These are phyloP conservation scores for Arctia plantaginis DNA, from an alignment of 2,888 invertebrate genomes.

Conservation along the genomic window DNA sequence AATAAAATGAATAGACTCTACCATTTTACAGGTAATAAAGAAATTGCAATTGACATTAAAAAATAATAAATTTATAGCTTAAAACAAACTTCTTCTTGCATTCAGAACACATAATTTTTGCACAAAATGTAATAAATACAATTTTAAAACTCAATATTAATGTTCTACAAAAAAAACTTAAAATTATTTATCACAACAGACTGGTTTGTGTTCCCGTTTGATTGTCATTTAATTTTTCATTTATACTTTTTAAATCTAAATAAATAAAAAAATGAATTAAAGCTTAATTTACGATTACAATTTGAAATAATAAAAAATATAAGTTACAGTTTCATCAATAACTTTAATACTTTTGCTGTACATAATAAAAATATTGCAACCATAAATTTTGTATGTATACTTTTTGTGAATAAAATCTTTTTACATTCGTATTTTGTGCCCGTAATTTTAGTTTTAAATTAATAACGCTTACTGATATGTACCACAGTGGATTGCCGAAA, in stretches of 20 bases:
- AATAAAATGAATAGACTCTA: constrained; percentile 46
- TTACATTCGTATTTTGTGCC: constrained; percentile 6
- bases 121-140: constrained; percentile 62
- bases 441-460: neutral
- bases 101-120: constrained; percentile 64
- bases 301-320: constrained; percentile 44
- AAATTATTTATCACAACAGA: constrained; percentile 84
- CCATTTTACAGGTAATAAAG: constrained; percentile 49
- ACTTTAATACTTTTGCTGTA: constrained; percentile 29
- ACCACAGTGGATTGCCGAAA: constrained; percentile 1
- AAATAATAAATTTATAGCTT: constrained; percentile 48
- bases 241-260: constrained; percentile 63
- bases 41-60: constrained; percentile 51
- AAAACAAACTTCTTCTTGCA: constrained; percentile 46
- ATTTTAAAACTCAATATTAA: constrained; percentile 48
- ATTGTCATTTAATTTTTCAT: constrained; percentile 43
- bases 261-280: constrained; percentile 75
- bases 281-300: constrained; percentile 71
- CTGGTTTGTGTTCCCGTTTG: constrained; percentile 77
- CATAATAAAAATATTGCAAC: constrained; percentile 38
- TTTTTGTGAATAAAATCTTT: neutral
- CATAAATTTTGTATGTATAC: constrained; percentile 2
- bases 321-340: constrained; percentile 32
- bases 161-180: constrained; percentile 66
- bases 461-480: neutral